These are phyloP conservation scores for Drosophila repleta DNA, from an alignment of 1,140 invertebrate species.

Conservation along the genomic window DNA sequence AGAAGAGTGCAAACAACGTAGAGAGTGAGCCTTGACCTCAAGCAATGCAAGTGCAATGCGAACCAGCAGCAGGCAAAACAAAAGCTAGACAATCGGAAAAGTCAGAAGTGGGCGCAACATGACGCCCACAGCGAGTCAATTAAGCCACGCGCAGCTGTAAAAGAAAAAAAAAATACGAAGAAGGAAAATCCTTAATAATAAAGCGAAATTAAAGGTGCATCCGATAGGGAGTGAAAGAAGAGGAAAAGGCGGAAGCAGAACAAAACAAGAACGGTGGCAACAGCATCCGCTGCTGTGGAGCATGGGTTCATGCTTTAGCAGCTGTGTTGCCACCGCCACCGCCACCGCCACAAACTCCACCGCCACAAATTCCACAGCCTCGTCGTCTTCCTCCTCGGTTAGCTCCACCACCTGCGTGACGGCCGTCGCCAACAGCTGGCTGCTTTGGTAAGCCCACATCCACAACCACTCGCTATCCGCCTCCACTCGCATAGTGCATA, in stretches of 20 bases:
- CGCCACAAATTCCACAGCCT: slow-evolving; percentile 39
- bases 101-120: slow-evolving; percentile 22
- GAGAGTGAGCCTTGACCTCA: slow-evolving; percentile 62
- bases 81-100: slow-evolving; percentile 13
- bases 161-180: background rate
- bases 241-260: background rate
- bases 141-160: slow-evolving; percentile 30
- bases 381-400: slow-evolving; percentile 48
- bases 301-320: slow-evolving; percentile 76
- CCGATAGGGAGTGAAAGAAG: slow-evolving; percentile 1
- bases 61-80: slow-evolving; percentile 17
- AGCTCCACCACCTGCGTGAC: slow-evolving; percentile 38
- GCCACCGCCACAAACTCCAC: slow-evolving; percentile 34
- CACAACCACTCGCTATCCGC: background rate
- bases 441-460: slow-evolving; percentile 50
- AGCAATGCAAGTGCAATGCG: slow-evolving; percentile 42
- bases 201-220: slow-evolving; percentile 5
- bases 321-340: slow-evolving; percentile 53
- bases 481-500: slow-evolving; percentile 1
- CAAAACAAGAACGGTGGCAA: slow-evolving; percentile 35
- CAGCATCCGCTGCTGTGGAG: slow-evolving; percentile 37
- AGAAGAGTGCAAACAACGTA: slow-evolving; percentile 8
- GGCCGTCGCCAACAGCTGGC: slow-evolving; percentile 47
- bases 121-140: slow-evolving; percentile 27
- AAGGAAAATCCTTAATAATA: slow-evolving; percentile 2